Evolutionary conservation across 2,797 vertebrate species (phyloP).

Genomic region (Chelmon rostratus): DNA sequence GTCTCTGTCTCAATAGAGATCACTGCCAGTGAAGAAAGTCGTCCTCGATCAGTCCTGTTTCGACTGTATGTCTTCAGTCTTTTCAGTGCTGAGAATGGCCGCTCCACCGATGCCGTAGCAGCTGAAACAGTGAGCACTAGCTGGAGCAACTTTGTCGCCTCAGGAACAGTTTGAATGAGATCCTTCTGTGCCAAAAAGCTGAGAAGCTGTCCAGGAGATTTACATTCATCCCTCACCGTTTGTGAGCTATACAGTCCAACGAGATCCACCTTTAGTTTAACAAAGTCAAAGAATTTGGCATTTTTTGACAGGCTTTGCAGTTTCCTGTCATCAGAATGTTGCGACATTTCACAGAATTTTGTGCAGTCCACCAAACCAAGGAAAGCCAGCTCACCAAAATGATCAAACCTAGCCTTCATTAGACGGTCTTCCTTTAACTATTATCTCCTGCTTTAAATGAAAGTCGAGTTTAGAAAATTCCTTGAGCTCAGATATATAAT

Average conservation of each 20-base stretch:
- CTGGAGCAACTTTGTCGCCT: not conserved
- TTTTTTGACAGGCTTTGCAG: slow-evolving; percentile 4
- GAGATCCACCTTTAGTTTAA: not conserved
- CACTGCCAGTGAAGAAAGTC: not conserved
- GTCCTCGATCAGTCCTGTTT: not conserved
- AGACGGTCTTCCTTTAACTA: not conserved
- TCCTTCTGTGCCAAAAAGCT: not conserved
- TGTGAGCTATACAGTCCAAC: not conserved
- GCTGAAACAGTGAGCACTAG: not conserved
- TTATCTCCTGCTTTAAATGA: too few relatives aligned
- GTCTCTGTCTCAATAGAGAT: not conserved
- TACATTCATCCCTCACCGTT: not conserved
- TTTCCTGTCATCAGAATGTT: slow-evolving; percentile 1
- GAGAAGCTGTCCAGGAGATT: not conserved
- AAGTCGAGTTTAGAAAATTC: too few relatives aligned
- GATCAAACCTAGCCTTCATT: not conserved
- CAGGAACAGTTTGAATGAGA: too few relatives aligned
- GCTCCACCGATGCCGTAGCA: not conserved
- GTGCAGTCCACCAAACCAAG: not conserved
- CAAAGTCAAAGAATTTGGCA: too few relatives aligned
- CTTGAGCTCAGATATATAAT: too few relatives aligned
- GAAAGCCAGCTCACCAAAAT: not conserved
- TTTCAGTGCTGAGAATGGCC: not conserved
- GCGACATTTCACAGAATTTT: not conserved
- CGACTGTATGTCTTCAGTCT: not conserved